Conservation (phyloP, 2,888 invertebrate genomes). For the Uloborus plumipes region DNA sequence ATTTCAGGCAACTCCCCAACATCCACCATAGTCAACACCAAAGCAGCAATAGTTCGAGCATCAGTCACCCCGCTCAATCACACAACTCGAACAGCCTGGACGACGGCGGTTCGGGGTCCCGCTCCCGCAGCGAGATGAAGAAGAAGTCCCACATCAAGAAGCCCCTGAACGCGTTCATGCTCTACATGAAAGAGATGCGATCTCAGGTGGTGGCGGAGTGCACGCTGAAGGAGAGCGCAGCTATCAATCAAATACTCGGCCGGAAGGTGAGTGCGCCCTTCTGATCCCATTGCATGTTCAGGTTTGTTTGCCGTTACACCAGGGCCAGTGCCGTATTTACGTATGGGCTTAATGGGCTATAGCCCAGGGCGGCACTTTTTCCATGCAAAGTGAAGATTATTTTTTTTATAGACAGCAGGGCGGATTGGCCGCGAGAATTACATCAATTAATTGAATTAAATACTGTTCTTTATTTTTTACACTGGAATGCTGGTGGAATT, state of each 20-base stretch:
- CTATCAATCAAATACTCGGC: constrained; percentile 99
- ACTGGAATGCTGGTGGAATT: too few species aligned
- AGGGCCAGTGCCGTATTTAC: too few species aligned
- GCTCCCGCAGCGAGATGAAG: constrained; percentile 10
- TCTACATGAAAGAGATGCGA: constrained; percentile 99
- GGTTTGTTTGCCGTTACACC: background rate
- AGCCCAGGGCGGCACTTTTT: too few species aligned
- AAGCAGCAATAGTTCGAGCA: constrained; percentile 1
- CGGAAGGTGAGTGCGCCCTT: constrained; percentile 85
- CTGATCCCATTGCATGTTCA: background rate
- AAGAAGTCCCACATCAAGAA: constrained; percentile 92
- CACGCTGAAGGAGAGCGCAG: constrained; percentile 97
- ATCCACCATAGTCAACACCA: constrained; percentile 9
- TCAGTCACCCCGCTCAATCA: background rate
- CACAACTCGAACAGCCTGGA: constrained; percentile 70
- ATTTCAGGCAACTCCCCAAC: constrained; percentile 19
- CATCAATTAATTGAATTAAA: too few species aligned
- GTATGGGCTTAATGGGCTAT: too few species aligned
- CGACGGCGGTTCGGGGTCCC: background rate
- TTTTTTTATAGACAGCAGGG: too few species aligned
- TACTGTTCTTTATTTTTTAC: too few species aligned
- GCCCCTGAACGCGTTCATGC: constrained; percentile 99
- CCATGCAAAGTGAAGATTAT: too few species aligned
- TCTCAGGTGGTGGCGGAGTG: constrained; percentile 98
- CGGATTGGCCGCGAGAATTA: too few species aligned